These are phyloP conservation scores for Eriosoma lanigerum DNA, from an alignment of 1,140 invertebrate genomes.

Conservation along the genomic window DNA sequence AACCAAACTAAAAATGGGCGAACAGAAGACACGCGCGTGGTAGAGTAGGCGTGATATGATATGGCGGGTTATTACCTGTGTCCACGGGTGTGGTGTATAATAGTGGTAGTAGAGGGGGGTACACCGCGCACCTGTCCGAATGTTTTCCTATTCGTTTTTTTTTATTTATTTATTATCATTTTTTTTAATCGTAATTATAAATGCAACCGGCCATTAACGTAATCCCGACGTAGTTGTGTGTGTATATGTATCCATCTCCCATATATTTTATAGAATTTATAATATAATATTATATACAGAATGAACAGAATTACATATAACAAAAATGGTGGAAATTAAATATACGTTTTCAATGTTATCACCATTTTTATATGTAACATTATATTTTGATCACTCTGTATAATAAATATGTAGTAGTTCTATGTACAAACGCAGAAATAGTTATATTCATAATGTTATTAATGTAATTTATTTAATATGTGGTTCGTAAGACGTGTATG, in stretches of 20 bases:
- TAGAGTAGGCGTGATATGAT: conserved; percentile 41
- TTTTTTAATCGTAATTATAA: conserved; percentile 36
- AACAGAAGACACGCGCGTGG: conserved; percentile 27
- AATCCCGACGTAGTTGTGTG: background rate
- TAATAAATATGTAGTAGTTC: too few species aligned
- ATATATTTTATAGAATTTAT: background rate
- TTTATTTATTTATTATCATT: background rate
- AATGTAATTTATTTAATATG: too few species aligned
- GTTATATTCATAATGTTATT: too few species aligned
- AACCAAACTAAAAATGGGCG: conserved; percentile 35
- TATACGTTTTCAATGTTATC: too few species aligned
- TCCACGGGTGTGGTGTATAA: conserved; percentile 1
- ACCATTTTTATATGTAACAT: too few species aligned
- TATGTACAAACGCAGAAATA: too few species aligned
- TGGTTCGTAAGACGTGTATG: too few species aligned
- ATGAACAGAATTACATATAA: too few species aligned
- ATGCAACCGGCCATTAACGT: conserved; percentile 30
- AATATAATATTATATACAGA: too few species aligned
- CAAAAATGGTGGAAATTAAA: too few species aligned
- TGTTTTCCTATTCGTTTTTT: conserved; percentile 27
- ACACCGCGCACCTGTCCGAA: conserved; percentile 35
- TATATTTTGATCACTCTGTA: too few species aligned
- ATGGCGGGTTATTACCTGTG: conserved; percentile 30
- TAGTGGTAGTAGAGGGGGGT: background rate
- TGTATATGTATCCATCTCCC: background rate